Base-by-base conservation (phyloP, 2,888 invertebrate species). In the Aphidoletes aphidimyza region DNA sequence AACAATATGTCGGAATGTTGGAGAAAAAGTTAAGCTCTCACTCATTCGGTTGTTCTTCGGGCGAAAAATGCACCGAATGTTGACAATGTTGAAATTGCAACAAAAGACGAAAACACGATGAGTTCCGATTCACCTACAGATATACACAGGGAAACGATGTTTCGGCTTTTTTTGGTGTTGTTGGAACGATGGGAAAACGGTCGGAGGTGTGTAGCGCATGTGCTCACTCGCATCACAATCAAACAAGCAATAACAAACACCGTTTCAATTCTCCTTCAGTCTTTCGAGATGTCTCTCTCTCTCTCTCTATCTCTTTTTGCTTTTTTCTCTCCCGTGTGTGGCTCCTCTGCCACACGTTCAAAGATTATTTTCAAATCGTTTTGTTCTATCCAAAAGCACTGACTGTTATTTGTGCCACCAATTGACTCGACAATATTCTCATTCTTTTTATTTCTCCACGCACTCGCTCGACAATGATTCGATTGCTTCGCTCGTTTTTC, bases 401-500 rank as follows among this genome's bases (percentile, higher is more conserved):
- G 69, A 69, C 69, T 69, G 47, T 17, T 47, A 47, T 47, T 14
- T 47, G 69, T 69, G 69, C 69, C 69, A 69, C 69, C 69, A 69
- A 69, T 69, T 69, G 69, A 69, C 69, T 69, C 30, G 34, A 69
- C 30, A 26, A 69, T 30, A 69, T 14, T 9, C 47, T 47, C 19
- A 47, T 47, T 47, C 47, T 47, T 19, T 47, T 54, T 39, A 22
- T 3, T 54, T 54, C 54, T 54, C 54, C 54, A 54, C 54, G 54
- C 54, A 54, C 54, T n/a, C n/a, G n/a, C n/a, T n/a, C n/a, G n/a
- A n/a, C n/a, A n/a, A n/a, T n/a, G n/a, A n/a, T n/a, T n/a, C n/a
- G n/a, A n/a, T n/a, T n/a, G n/a, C n/a, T n/a, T n/a, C n/a, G n/a
- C n/a, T n/a, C n/a, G n/a, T n/a, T n/a, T n/a, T n/a, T 14, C 47